Evolutionary conservation across 1,140 invertebrate species (phyloP), one percentile per base, ranked within the genome.

Genomic region (Stegodyphus mimosarum): DNA sequence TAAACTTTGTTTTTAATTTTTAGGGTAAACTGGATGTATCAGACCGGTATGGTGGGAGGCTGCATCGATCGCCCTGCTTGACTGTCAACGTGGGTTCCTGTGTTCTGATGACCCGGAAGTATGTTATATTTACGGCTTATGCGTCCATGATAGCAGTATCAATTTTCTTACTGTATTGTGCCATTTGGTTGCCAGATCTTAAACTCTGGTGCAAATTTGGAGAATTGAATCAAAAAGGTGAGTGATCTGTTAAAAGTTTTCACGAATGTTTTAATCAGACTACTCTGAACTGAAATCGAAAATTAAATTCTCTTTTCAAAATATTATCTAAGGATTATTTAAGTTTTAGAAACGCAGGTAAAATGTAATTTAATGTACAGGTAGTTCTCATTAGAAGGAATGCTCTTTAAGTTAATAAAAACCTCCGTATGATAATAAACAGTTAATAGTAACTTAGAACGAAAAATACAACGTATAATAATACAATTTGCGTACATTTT

Each of bases 131-230:
- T 6, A 13, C 52, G 6, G 66, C 52, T 2, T 84, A 84, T 17
- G 13, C 60, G 6, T 11, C 64, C 1, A 69, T 76, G 7, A 60
- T 76, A 5, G 13, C 69, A 4, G 72, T 63, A n/a, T 69, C 73
- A 5, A 55, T 53, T 7, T 75, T 84, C 64, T n/a, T 84, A 0
- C 53, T 84, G 5, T 84, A 60, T 50, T 84, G 81, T 9, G 72
- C 53, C 2, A 67, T 76, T 49, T 84, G 81, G 81, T 1, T 76
- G 11, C 72, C 81, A 1, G 81, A 84, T 17, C 13, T 76, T 50
- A 52, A 49, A n/a, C 7, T 75, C 1, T 84, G 81, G 81, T 69
- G 81, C 81, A 75, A 69, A 17, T 6, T 76, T 6, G 73, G 72
- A 5, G 81, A 75, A 6, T n/a, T 7, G 2, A 49, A 67, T 0